Base-by-base conservation (phyloP, 2,797 vertebrate genomes). In the Scleropages formosus region DNA sequence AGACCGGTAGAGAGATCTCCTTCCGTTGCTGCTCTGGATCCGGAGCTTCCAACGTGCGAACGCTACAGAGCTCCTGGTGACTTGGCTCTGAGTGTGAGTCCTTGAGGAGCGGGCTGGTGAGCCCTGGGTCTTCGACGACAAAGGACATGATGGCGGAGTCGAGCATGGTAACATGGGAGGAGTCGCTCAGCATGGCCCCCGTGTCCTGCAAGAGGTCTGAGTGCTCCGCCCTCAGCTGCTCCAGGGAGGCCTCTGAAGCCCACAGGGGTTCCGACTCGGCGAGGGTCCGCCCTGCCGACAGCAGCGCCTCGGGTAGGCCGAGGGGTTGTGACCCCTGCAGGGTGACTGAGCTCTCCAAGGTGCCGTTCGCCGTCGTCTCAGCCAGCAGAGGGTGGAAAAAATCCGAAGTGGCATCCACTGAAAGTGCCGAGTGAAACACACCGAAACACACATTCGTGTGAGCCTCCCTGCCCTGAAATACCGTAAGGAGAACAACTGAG, bases 351-450 rank as follows among this genome's bases (percentile, higher is more conserved):
- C 58, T 46, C 62, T 89, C 82, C 0, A 80, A 73, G 0, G 68
- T 84, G 31, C 92, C 86, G 0, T 89, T 93, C 60, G 89, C 83
- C 8, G 92, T 86, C 72, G 85, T 79, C 73, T 95, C 94, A 6
- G 90, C 82, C 16, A 82, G 84, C 31, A 95, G 86, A 0, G 83
- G 80, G 44, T 88, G 88, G 79, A 95, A 95, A 4, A 89, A 90
- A 20, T 91, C 89, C 15, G 91, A 88, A 67, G 80, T 75, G 10
- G 61, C 46, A 65, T 85, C 80, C n/a, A 76, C 82, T 80, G 20
- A 44, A 39, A 70, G 18, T 64, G 9, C 12, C 15, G 26, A 18
- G n/a, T 4, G 20, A 20, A 20, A 22, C 59, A 26, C 39, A 27
- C 16, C 39, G 1, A 39, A 39, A 26, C 53, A 11, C 12, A 49